phyloP scores from a whole-genome alignment of 2,797 vertebrate species.

The Acanthurus leucopareius region DNA sequence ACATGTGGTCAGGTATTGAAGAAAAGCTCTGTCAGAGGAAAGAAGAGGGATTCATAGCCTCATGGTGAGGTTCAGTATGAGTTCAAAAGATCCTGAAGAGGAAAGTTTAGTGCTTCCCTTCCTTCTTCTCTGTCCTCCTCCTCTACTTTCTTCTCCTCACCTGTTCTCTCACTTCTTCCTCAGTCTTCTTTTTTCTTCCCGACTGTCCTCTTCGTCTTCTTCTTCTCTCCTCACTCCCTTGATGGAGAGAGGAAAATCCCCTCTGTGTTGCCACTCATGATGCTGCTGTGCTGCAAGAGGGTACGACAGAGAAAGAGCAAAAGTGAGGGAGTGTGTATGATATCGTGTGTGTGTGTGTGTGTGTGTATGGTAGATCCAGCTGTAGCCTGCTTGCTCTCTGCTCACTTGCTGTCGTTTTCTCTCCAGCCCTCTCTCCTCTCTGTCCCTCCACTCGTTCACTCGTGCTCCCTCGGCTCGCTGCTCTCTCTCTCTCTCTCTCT shows the following conservation, averaged over 20 bases:
- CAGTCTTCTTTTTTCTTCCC: not conserved
- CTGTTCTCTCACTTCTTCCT: not conserved
- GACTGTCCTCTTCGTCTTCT: slow-evolving; percentile 10
- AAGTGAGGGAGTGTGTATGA: slow-evolving; percentile 24
- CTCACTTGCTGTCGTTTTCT: slow-evolving; percentile 53
- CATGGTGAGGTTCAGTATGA: slow-evolving; percentile 27
- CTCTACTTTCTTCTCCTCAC: not conserved
- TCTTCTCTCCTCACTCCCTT: slow-evolving; percentile 33
- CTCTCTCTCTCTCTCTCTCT: slow-evolving; percentile 58
- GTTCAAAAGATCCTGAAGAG: slow-evolving; percentile 8
- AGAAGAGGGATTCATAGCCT: slow-evolving; percentile 48
- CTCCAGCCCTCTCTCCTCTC: slow-evolving; percentile 48
- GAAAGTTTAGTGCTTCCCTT: slow-evolving; percentile 46
- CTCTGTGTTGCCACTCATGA: slow-evolving; percentile 47
- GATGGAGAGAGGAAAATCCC: slow-evolving; percentile 27
- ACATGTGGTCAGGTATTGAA: slow-evolving; percentile 51
- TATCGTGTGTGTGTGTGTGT: slow-evolving; percentile 3
- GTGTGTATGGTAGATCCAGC: slow-evolving; percentile 59
- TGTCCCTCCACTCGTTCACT: slow-evolving; percentile 51
- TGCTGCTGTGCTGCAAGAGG: slow-evolving; percentile 42
- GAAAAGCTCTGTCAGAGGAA: slow-evolving; percentile 21
- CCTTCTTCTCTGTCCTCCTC: not conserved
- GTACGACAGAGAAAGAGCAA: slow-evolving; percentile 29
- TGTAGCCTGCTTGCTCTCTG: slow-evolving; percentile 64
- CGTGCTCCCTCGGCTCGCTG: slow-evolving; percentile 20